These are phyloP conservation scores for Alloplasta piceator DNA, from an alignment of 2,888 invertebrate genomes.

Conservation along the genomic window DNA sequence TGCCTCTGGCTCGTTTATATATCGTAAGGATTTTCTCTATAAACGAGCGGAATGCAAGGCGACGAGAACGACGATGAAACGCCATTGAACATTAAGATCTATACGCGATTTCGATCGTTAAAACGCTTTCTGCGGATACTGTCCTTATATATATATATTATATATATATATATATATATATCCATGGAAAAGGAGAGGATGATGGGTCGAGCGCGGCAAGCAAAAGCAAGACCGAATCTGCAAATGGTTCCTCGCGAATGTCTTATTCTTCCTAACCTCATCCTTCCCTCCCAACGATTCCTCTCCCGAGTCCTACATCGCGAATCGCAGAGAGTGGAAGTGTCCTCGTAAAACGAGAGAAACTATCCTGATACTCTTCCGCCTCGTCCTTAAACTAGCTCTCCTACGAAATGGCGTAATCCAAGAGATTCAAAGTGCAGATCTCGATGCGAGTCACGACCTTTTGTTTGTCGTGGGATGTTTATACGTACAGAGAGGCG, in stretches of 20 bases:
- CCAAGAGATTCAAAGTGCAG: too few species aligned
- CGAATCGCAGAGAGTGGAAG: constrained; percentile 33
- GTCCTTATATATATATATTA: background rate
- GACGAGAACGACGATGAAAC: constrained; percentile 42
- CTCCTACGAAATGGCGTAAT: too few species aligned
- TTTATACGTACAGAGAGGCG: too few species aligned
- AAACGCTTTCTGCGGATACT: constrained; percentile 46
- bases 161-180: background rate
- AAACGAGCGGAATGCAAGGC: constrained; percentile 30
- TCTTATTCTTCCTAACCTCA: background rate
- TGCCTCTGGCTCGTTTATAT: constrained; percentile 25
- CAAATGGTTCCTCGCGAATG: constrained; percentile 33
- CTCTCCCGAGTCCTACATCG: constrained; percentile 8
- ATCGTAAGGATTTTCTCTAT: constrained; percentile 43
- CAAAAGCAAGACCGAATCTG: constrained; percentile 15
- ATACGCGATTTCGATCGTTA: constrained; percentile 61
- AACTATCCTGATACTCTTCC: constrained; percentile 39
- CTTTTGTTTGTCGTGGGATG: too few species aligned
- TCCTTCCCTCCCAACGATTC: background rate
- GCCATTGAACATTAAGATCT: constrained; percentile 53
- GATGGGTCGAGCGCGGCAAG: constrained; percentile 1
- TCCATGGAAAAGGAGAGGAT: constrained; percentile 32
- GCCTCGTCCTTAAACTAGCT: too few species aligned
- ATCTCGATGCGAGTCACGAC: too few species aligned
- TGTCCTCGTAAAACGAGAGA: constrained; percentile 57